These are phyloP conservation scores for Mustela nigripes DNA, from an alignment of 2,113 vertebrate species.

Conservation along the genomic window DNA sequence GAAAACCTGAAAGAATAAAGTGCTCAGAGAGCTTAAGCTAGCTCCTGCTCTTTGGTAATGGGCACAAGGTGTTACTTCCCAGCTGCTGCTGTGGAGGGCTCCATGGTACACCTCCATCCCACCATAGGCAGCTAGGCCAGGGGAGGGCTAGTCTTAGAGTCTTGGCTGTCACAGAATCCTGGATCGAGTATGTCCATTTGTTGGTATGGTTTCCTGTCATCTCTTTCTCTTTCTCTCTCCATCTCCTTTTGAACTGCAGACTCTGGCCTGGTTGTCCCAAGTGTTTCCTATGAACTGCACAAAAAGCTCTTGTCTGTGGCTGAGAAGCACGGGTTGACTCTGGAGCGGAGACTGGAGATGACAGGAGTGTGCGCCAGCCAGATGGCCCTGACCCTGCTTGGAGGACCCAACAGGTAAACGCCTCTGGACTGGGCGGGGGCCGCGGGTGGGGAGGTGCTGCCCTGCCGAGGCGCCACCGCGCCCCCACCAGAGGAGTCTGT, in stretches of 20 bases:
- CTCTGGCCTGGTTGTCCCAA: conserved; percentile 97
- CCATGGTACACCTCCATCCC: neutral
- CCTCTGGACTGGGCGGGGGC: neutral
- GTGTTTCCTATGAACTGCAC: conserved; percentile 96
- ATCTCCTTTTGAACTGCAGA: conserved; percentile 86
- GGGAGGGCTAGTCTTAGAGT: neutral
- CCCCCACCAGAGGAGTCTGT: neutral
- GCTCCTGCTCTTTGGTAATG: neutral
- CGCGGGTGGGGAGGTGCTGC: neutral
- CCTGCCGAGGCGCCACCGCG: neutral
- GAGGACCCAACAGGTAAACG: conserved; percentile 97
- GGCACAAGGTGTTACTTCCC: neutral
- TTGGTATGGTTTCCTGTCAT: neutral
- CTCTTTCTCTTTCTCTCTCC: neutral
- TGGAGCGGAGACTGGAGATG: conserved; percentile 98
- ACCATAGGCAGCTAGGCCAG: neutral
- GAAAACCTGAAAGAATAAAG: neutral
- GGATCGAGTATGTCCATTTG: neutral
- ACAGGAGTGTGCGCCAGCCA: conserved; percentile 98
- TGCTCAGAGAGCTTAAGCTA: neutral
- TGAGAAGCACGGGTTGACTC: conserved; percentile 94
- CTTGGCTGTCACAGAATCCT: neutral
- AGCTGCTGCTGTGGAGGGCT: neutral
- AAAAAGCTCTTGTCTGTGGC: conserved; percentile 94
- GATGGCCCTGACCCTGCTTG: conserved; percentile 97